Evolutionary conservation across 2,888 invertebrate species (phyloP).

Genomic region (Candidula unifasciata): DNA sequence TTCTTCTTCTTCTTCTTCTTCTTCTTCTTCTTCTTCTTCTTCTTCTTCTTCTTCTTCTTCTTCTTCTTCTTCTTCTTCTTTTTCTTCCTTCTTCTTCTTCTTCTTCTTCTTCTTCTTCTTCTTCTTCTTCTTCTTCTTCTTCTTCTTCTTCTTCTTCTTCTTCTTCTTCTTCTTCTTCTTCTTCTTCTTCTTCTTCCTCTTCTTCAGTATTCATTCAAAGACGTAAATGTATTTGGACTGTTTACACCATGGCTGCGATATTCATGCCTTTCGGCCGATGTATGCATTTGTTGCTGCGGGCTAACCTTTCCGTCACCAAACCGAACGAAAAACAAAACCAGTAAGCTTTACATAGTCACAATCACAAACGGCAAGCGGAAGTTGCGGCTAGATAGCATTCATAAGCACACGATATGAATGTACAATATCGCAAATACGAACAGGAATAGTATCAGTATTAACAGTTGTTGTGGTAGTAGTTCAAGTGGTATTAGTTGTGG

Average conservation of each 20-base stretch:
- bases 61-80: background rate
- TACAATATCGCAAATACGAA: too few relatives aligned
- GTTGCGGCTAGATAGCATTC: too few relatives aligned
- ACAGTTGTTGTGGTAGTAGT: background rate
- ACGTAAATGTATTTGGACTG: too few relatives aligned
- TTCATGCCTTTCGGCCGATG: background rate
- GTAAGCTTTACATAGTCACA: too few relatives aligned
- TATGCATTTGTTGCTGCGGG: too few relatives aligned
- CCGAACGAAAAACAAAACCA: too few relatives aligned
- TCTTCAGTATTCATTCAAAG: background rate
- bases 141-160: conserved; percentile 29
- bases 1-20: background rate
- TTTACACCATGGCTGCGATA: background rate
- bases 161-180: conserved; percentile 29
- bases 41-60: background rate
- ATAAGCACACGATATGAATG: too few relatives aligned
- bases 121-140: conserved; percentile 29
- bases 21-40: background rate
- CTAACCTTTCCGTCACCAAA: too few relatives aligned
- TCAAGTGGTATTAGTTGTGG: background rate
- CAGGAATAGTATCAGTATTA: background rate
- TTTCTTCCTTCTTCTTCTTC: background rate
- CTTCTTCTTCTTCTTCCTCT: conserved; percentile 27
- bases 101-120: conserved; percentile 29
- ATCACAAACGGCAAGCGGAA: too few relatives aligned